Base-by-base conservation (phyloP, 2,888 invertebrate genomes). In the Leistus spinibarbis region DNA sequence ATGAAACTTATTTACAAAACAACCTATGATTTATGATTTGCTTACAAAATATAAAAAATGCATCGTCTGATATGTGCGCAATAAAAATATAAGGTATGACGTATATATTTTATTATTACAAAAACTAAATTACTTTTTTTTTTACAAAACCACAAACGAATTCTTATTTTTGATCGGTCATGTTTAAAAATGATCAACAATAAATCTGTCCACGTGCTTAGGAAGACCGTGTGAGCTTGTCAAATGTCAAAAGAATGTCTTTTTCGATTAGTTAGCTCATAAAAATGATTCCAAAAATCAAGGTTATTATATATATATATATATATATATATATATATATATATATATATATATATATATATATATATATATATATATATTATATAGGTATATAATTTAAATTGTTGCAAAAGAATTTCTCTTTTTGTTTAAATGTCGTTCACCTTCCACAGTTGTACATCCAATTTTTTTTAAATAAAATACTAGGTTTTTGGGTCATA, bases 341-440 rank as follows among this genome's bases (percentile, higher is more conserved):
- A n/a, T n/a, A n/a, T n/a, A n/a, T n/a, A n/a, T n/a, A n/a, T n/a
- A n/a, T n/a, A n/a, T n/a, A n/a, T n/a, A n/a, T n/a, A n/a, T n/a
- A n/a, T n/a, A n/a, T n/a, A n/a, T n/a, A n/a, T n/a, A n/a, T 68
- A 23, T 27, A 54, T 54, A 23, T 56, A 68, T 64, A 54, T 68
- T n/a, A 54, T 68, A 54, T 60, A 60, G 24, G 69, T 17, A 60
- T 17, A 5, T 5, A 40, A 17, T 19, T 17, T 69, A 60, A 69
- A 40, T 69, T 60, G 13, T 40, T 40, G 40, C 40, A 40, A 40
- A 40, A 40, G 3, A 40, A 40, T 40, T 40, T 40, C 40, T 40
- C 69, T 69, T 40, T 40, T 69, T 60, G 22, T 40, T 60, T 10
- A 17, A 60, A 70, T 53, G 62, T 70, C 70, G 63, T 70, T 70